These are phyloP conservation scores for Gastrophryne carolinensis DNA, from an alignment of 2,797 vertebrate genomes.

Conservation along the genomic window DNA sequence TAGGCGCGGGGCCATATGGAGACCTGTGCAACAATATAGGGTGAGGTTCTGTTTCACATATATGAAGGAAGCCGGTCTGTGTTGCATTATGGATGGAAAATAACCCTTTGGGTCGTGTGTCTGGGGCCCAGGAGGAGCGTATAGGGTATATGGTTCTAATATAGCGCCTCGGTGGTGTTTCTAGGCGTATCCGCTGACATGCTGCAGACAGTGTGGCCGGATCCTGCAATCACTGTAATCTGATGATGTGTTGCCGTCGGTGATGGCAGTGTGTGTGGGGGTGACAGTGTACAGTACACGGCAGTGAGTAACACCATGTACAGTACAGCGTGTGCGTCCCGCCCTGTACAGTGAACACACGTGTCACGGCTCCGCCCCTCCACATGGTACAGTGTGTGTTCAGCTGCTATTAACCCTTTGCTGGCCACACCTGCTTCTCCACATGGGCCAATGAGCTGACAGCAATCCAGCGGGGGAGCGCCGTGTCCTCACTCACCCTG, in stretches of 20 bases:
- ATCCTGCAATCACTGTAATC: too few species aligned
- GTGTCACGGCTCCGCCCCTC: neutral
- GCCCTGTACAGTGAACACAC: conserved; percentile 11
- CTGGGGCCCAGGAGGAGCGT: neutral
- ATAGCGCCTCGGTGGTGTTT: neutral
- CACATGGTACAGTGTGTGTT: neutral
- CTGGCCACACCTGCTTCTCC: neutral
- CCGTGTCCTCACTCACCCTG: too few species aligned
- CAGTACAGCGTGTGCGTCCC: conserved; percentile 24
- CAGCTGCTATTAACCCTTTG: neutral
- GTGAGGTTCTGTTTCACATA: too few species aligned
- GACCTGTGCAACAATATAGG: too few species aligned
- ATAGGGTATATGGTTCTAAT: neutral
- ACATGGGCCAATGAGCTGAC: neutral
- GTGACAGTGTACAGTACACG: neutral
- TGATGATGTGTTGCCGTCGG: too few species aligned
- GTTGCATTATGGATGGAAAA: too few species aligned
- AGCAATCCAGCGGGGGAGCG: neutral
- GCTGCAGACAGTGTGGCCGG: neutral
- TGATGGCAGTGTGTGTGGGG: too few species aligned
- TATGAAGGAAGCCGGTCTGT: too few species aligned
- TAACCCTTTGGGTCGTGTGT: too few species aligned
- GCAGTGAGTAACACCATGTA: neutral
- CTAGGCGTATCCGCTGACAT: neutral
- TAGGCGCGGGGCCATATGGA: too few species aligned